Evolutionary conservation across 2,797 vertebrate genomes (phyloP).

Genomic region (Natrix natrix): DNA sequence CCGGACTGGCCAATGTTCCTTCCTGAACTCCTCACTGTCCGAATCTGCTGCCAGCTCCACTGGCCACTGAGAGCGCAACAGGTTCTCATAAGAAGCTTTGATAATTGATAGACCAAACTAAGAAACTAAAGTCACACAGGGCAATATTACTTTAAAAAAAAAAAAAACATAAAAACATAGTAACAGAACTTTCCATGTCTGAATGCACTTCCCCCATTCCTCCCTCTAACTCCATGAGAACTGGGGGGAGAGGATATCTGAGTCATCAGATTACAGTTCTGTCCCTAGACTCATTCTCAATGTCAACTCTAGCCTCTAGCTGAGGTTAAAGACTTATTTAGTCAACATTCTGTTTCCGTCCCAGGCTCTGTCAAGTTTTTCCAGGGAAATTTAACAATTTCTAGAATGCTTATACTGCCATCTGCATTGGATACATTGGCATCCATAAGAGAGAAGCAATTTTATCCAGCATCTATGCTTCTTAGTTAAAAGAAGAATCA

Average conservation of each 20-base stretch:
- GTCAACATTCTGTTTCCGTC: neutral
- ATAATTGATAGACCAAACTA: neutral
- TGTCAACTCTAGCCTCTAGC: neutral
- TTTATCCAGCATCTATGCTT: neutral
- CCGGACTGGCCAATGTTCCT: no score
- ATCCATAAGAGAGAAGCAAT: neutral
- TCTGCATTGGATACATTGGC: neutral
- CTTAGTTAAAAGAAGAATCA: neutral
- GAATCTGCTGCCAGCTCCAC: no score
- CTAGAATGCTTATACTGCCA: neutral
- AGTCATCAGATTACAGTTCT: neutral
- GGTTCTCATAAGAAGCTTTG: neutral
- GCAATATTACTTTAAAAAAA: neutral
- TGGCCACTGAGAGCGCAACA: neutral
- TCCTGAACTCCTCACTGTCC: no score
- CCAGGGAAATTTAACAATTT: neutral
- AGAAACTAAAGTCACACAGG: neutral
- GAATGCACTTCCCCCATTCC: neutral
- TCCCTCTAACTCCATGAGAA: neutral
- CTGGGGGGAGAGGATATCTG: neutral
- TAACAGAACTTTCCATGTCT: neutral
- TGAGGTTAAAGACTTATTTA: neutral
- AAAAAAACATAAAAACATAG: neutral
- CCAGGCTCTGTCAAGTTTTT: neutral
- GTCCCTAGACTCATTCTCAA: neutral